A percentile compares a stretch with the other conserved stretches of the same genome.
These are phyloP conservation scores for Psammodynastes pulverulentus DNA, from an alignment of 2,113 vertebrate genomes.

Conservation along the genomic window DNA sequence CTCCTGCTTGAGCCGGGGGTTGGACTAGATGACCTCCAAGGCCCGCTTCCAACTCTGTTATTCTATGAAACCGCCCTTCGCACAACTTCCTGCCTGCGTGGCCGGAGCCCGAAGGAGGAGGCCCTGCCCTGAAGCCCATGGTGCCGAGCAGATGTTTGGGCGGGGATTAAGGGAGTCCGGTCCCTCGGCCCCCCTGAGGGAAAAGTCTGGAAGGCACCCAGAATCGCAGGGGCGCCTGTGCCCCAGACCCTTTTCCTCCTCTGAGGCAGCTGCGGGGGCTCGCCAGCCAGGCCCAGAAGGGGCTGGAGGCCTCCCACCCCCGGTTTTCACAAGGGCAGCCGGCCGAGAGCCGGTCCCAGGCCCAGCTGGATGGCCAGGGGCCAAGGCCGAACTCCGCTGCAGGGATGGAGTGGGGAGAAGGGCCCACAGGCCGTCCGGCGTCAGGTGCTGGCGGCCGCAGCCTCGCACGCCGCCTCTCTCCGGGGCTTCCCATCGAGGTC, in stretches of 20 bases:
- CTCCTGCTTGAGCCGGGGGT: too few relatives aligned
- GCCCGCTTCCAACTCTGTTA: too few relatives aligned
- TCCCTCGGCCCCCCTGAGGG: background rate
- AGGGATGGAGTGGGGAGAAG: too few relatives aligned
- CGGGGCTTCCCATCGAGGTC: background rate
- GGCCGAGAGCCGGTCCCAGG: background rate
- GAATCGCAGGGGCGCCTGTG: background rate
- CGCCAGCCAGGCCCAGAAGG: background rate
- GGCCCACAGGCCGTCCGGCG: accelerated
- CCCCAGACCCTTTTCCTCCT: background rate
- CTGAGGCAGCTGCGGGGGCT: background rate
- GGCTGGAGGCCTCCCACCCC: slow-evolving; percentile 28
- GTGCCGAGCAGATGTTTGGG: background rate
- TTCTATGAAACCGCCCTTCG: background rate
- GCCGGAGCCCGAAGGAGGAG: background rate
- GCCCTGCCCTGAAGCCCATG: background rate
- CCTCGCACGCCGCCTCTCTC: background rate
- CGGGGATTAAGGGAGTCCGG: background rate
- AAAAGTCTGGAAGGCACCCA: background rate
- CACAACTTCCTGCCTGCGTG: background rate
- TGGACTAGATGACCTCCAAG: too few relatives aligned
- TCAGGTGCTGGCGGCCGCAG: background rate
- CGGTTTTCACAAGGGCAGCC: slow-evolving; percentile 18
- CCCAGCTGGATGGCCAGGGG: background rate
- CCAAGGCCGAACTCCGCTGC: background rate